These are phyloP conservation scores for Cyphotilapia sp. DNA, from an alignment of 2,113 vertebrate genomes.

Conservation along the genomic window DNA sequence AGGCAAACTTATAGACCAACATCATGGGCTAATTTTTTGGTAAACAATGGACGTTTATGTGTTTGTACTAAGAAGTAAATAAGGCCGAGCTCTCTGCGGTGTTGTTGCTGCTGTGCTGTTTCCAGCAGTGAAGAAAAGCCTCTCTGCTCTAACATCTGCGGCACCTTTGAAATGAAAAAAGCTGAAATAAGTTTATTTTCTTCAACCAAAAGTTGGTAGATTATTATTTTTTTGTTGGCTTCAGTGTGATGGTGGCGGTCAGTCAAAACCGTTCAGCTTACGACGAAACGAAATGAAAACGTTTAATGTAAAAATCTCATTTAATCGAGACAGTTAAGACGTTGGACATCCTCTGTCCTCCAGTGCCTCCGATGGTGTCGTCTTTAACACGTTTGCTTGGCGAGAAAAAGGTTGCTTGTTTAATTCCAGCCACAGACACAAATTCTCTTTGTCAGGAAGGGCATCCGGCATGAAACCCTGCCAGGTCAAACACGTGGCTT, in stretches of 20 bases:
- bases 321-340: background rate
- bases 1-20: background rate
- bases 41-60: background rate
- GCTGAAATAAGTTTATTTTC: background rate
- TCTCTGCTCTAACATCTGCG: background rate
- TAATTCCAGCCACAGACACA: fast-evolving
- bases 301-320: background rate
- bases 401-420: background rate
- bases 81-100: background rate
- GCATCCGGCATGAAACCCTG: fast-evolving
- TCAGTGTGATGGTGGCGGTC: background rate
- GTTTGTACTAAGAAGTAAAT: background rate
- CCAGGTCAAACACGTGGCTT: background rate
- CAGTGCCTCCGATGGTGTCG: background rate
- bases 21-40: fast-evolving
- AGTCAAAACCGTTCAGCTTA: background rate
- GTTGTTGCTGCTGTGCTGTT: background rate
- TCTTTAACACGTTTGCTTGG: background rate
- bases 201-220: background rate
- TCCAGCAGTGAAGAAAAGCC: background rate
- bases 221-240: background rate
- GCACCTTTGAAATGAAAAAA: background rate
- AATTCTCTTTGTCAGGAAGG: fast-evolving
- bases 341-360: fast-evolving
- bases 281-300: fast-evolving